These are phyloP conservation scores for Oncorhynchus tshawytscha DNA, from an alignment of 2,113 vertebrate species.

Conservation along the genomic window DNA sequence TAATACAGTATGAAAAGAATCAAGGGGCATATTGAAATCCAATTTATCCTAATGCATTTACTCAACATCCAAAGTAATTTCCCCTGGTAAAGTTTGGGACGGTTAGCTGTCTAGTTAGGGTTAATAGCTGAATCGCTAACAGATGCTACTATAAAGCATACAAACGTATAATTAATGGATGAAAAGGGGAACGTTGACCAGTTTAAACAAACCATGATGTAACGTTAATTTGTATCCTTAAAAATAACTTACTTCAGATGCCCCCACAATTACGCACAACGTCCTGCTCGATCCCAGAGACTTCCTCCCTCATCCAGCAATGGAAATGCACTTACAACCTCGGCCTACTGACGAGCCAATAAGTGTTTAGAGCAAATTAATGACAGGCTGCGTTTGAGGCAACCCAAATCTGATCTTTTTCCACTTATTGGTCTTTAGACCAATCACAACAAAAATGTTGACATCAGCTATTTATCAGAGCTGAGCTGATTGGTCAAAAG, in stretches of 20 bases:
- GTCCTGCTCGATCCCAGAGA: conserved; percentile 39
- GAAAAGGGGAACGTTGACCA: not conserved
- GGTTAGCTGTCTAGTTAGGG: not conserved
- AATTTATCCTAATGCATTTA: not conserved
- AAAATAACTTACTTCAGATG: conserved; percentile 60
- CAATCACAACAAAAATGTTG: too few relatives aligned
- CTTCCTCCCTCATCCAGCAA: conserved; percentile 56
- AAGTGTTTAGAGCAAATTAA: too few relatives aligned
- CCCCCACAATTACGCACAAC: conserved; percentile 60
- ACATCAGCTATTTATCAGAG: too few relatives aligned
- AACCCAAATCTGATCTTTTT: too few relatives aligned
- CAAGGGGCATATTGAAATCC: too few relatives aligned
- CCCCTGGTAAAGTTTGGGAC: not conserved
- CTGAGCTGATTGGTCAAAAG: too few relatives aligned
- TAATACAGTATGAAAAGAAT: too few relatives aligned
- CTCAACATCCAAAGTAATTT: not conserved
- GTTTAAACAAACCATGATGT: too few relatives aligned
- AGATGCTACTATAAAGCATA: not conserved
- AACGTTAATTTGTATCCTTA: not conserved
- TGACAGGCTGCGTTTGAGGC: too few relatives aligned
- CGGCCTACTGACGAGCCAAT: conserved; percentile 41
- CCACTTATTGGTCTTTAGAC: too few relatives aligned
- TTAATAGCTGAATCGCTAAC: not conserved
- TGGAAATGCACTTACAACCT: conserved; percentile 54
- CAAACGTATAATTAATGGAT: not conserved